Conservation (phyloP, 2,888 invertebrate genomes). For the Apamea epomidion region DNA sequence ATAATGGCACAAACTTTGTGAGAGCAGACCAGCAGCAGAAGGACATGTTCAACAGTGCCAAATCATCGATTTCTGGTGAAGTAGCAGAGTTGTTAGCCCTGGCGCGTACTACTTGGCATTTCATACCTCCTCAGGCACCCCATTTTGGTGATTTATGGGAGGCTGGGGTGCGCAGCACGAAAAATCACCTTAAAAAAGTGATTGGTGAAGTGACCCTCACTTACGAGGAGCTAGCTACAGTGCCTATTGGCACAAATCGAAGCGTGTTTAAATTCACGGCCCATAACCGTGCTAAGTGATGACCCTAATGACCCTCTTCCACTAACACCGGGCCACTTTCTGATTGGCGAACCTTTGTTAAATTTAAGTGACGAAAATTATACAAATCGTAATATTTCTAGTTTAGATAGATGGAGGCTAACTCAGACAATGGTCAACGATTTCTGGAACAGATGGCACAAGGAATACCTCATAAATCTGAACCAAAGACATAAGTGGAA, state of each 20-base stretch:
- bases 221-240: not conserved
- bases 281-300: too few relatives aligned
- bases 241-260: not conserved
- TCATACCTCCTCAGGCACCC: not conserved
- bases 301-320: too few relatives aligned
- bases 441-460: not conserved
- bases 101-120: not conserved
- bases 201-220: conserved; percentile 3
- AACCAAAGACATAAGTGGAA: conserved; percentile 30
- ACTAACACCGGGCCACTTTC: too few relatives aligned
- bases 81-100: not conserved
- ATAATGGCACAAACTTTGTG: too few relatives aligned
- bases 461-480: conserved; percentile 6
- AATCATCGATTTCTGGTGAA: not conserved
- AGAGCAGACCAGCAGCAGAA: too few relatives aligned
- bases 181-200: conserved; percentile 1
- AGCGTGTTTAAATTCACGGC: not conserved
- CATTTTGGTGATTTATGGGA: conserved; percentile 1
- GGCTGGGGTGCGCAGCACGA: not conserved
- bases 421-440: too few relatives aligned
- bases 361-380: conserved; percentile 1
- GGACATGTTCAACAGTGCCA: too few relatives aligned
- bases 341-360: not conserved
- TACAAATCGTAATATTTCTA: not conserved
- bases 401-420: not conserved